Evolutionary conservation across 2,797 vertebrate genomes (phyloP).

Genomic region (Syncerus caffer): DNA sequence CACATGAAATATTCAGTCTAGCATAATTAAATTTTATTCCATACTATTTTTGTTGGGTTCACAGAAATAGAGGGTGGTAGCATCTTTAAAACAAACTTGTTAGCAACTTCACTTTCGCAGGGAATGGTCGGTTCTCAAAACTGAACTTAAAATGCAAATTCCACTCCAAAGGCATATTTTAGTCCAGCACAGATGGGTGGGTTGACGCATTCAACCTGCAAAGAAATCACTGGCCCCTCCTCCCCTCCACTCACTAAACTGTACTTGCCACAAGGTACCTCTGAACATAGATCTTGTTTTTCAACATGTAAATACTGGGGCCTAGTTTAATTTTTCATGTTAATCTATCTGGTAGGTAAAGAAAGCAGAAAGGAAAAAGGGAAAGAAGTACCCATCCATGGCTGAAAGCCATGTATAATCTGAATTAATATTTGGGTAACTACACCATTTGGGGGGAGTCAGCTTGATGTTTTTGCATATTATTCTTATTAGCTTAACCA

Average conservation of each 20-base stretch:
- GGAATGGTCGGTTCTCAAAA: constrained; percentile 20
- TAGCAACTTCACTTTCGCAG: constrained; percentile 1
- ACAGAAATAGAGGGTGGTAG: constrained; percentile 55
- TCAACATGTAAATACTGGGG: neutral
- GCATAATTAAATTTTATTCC: constrained; percentile 74
- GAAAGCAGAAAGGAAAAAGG: neutral
- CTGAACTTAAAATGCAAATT: constrained; percentile 6
- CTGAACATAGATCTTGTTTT: neutral
- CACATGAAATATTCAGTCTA: constrained; percentile 76
- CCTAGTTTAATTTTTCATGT: neutral
- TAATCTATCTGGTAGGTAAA: neutral
- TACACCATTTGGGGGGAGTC: neutral
- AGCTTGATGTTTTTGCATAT: neutral
- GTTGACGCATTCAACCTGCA: neutral
- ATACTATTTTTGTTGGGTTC: constrained; percentile 65
- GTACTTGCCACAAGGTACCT: neutral
- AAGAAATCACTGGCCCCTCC: neutral
- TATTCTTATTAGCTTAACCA: neutral
- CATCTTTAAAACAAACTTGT: constrained; percentile 57
- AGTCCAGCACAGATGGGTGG: neutral
- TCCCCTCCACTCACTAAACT: neutral
- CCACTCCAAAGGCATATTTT: neutral
- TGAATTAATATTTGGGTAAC: neutral
- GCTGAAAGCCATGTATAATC: neutral
- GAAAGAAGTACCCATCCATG: neutral